Conservation (phyloP, 2,113 vertebrate genomes). For the Empidonax traillii region DNA sequence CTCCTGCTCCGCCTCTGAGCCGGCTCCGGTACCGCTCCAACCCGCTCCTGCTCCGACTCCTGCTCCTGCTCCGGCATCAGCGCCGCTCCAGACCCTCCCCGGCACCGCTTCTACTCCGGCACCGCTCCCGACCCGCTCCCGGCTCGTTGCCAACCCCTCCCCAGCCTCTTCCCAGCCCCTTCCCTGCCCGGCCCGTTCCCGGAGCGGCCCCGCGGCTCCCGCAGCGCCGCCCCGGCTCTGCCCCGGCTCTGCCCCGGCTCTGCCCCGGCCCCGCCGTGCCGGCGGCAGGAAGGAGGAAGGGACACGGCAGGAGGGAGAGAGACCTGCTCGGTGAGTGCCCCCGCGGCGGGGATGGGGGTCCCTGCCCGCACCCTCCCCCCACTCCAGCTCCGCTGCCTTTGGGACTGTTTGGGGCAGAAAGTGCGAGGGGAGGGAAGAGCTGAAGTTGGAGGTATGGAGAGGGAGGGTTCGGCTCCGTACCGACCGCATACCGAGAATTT, state of each 20-base stretch:
- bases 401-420: not conserved
- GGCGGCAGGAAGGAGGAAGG: slow-evolving; percentile 15
- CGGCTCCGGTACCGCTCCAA: not conserved
- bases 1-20: not conserved
- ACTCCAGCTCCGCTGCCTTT: not conserved
- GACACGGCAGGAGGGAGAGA: not conserved
- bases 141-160: not conserved
- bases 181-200: not conserved
- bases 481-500: not conserved
- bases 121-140: not conserved
- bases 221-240: not conserved
- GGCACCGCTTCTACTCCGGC: not conserved
- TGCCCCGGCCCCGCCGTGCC: not conserved
- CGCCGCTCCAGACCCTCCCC: not conserved
- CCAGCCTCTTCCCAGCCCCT: not conserved
- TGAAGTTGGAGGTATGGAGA: not conserved
- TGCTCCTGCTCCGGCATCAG: too few species aligned
- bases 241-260: slow-evolving; percentile 1
- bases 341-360: not conserved
- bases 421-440: not conserved
- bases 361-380: not conserved
- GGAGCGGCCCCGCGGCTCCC: not conserved
- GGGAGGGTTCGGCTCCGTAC: not conserved
- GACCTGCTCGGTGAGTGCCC: slow-evolving; percentile 22
- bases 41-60: not conserved